Percentiles rank a stretch among this genome's conserved stretches.
These are phyloP conservation scores for Leuctra nigra DNA, from an alignment of 2,888 invertebrate genomes.

Conservation along the genomic window DNA sequence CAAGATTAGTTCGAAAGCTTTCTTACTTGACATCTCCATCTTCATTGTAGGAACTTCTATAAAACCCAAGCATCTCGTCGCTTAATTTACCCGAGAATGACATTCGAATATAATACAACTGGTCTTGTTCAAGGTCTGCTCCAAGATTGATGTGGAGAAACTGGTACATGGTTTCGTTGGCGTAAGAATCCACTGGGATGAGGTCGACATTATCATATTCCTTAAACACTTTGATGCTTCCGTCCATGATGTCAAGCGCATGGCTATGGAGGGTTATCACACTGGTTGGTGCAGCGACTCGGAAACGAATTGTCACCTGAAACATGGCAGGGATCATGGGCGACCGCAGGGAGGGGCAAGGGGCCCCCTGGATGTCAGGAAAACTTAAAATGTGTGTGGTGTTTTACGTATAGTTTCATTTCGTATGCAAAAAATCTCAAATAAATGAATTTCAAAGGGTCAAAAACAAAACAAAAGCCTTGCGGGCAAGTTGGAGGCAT, in stretches of 20 bases:
- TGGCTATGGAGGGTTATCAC: constrained; percentile 45
- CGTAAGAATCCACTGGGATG: background rate
- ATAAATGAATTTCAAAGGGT: no score
- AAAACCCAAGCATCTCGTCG: constrained; percentile 52
- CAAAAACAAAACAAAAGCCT: no score
- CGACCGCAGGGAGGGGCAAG: no score
- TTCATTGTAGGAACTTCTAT: constrained; percentile 50
- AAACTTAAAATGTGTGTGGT: no score
- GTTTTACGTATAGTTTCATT: no score
- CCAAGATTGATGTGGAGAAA: constrained; percentile 3
- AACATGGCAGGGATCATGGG: background rate
- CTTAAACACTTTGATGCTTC: constrained; percentile 22
- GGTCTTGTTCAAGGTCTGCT: background rate
- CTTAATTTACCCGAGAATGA: constrained; percentile 50
- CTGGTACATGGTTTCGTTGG: background rate
- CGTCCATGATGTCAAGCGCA: constrained; percentile 38
- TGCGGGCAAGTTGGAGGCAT: no score
- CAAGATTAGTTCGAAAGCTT: no score
- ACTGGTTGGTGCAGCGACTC: constrained; percentile 35
- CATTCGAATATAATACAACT: constrained; percentile 45
- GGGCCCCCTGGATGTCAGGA: no score
- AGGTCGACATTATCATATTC: background rate
- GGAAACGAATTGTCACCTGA: constrained; percentile 41
- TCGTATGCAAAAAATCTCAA: no score
- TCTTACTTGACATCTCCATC: no score